Evolutionary conservation across 2,797 vertebrate genomes (phyloP).

Genomic region (Morus bassanus): DNA sequence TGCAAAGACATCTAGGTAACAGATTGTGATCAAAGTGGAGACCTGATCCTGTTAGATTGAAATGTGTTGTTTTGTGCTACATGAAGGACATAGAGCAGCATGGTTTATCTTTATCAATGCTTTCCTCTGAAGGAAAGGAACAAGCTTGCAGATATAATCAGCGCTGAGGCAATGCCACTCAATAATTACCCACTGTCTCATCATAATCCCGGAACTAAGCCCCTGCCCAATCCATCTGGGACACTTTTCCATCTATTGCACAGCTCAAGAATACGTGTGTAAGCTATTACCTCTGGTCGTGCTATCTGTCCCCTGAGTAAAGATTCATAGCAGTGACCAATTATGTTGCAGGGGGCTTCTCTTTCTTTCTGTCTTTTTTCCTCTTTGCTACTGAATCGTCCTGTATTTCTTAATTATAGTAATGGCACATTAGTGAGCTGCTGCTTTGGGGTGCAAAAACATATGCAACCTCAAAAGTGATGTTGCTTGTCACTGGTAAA

Average conservation of each 20-base stretch:
- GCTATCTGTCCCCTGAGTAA: constrained; percentile 74
- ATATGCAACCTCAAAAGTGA: constrained; percentile 9
- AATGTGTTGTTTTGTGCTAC: constrained; percentile 78
- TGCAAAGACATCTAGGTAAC: constrained; percentile 84
- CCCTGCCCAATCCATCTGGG: constrained; percentile 95
- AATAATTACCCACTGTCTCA: constrained; percentile 89
- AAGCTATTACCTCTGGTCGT: constrained; percentile 78
- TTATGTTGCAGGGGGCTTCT: constrained; percentile 66
- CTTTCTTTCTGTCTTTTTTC: not conserved
- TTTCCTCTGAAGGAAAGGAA: constrained; percentile 81
- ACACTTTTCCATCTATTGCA: constrained; percentile 82
- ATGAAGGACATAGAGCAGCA: constrained; percentile 77
- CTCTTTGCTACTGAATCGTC: constrained; percentile 28
- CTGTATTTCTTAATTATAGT: constrained; percentile 49
- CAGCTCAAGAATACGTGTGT: constrained; percentile 76
- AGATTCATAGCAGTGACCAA: constrained; percentile 77
- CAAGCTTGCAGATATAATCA: constrained; percentile 87
- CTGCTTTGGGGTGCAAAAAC: not conserved
- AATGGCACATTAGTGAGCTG: constrained; percentile 26
- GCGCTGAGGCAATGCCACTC: constrained; percentile 87
- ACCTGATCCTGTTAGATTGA: constrained; percentile 84
- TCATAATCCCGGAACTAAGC: constrained; percentile 97
- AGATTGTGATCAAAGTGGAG: constrained; percentile 84
- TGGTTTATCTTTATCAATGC: constrained; percentile 82
- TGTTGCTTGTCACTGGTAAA: not conserved